Conservation (phyloP, 2,888 invertebrate species). For the Xestia sexstrigata region DNA sequence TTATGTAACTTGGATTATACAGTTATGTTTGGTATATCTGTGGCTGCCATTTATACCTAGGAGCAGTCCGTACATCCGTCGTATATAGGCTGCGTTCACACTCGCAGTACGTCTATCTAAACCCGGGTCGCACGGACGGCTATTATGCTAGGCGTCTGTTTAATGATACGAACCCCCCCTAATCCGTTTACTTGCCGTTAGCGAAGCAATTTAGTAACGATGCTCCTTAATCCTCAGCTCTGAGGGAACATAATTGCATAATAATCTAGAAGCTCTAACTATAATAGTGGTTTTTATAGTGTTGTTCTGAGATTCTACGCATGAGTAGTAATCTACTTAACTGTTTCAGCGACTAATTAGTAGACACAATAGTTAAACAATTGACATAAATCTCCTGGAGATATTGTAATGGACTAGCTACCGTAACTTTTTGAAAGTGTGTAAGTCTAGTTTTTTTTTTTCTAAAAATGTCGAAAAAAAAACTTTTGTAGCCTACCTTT, state of each 20-base stretch:
- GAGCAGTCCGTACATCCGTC: constrained; percentile 18
- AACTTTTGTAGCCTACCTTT: not conserved
- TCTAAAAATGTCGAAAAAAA: not conserved
- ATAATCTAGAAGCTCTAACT: constrained; percentile 49
- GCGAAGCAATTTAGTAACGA: constrained; percentile 65
- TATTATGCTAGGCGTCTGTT: constrained; percentile 60
- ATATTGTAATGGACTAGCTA: no score
- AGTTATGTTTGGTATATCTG: not conserved
- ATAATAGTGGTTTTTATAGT: constrained; percentile 26
- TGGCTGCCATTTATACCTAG: constrained; percentile 1
- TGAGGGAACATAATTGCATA: constrained; percentile 55
- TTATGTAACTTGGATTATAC: not conserved
- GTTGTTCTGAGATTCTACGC: not conserved
- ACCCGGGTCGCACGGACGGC: constrained; percentile 38
- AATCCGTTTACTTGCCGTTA: constrained; percentile 67
- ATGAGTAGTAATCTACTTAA: not conserved
- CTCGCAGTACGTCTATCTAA: constrained; percentile 19
- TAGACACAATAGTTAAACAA: no score
- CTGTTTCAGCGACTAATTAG: no score
- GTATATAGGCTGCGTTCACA: constrained; percentile 24
- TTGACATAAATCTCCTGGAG: no score
- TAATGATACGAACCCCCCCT: constrained; percentile 63
- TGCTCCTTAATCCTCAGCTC: constrained; percentile 58
- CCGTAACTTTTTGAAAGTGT: not conserved
- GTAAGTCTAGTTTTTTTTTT: not conserved